Evolutionary conservation across 2,113 vertebrate species (phyloP), one percentile per base, ranked within the genome.

Genomic region (Tringa solitaria): DNA sequence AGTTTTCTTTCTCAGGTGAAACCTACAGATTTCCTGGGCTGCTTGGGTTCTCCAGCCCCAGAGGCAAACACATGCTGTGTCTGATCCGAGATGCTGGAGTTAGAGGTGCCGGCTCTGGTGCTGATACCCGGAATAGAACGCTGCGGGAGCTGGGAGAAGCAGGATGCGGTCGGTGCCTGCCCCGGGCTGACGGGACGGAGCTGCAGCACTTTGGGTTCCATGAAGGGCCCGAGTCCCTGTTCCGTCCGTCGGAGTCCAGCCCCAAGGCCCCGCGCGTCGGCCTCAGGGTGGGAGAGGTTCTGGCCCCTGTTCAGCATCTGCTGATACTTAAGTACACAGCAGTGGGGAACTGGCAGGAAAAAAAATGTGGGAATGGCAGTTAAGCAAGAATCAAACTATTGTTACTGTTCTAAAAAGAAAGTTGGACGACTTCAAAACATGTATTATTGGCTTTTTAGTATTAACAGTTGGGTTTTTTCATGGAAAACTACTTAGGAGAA

Each of bases 211-310:
- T 67, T 1, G 18, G 60, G 6, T 45, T 23, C 78, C 37, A 22
- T 41, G 5, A 13, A 24, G 30, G 16, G 13, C 20, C 21, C 6
- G 9, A 7, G 7, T 15, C 27, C 51, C 77, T 32, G 35, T 24
- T 57, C 51, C 1, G 1, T 27, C 3, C 11, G 0, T 8, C 21
- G n/a, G 57, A 4, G 26, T 8, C 35, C 45, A 35, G 67, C 37
- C 14, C 6, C 4, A 0, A 9, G 39, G 24, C 41, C 1, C 0
- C 7, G 6, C 35, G 4, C 45, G 3, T n/a, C 5, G 6, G 39
- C 63, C 46, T 19, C 17, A 7, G 10, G 10, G 19, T 17, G 24
- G 53, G 48, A 60, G 43, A 73, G 22, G 23, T 33, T 32, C 76
- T 69, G 45, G 24, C 53, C 10, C 41, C 33, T 16, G 0, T 15